These are phyloP conservation scores for Melieria crassipennis DNA, from an alignment of 2,888 invertebrate species.

Conservation along the genomic window DNA sequence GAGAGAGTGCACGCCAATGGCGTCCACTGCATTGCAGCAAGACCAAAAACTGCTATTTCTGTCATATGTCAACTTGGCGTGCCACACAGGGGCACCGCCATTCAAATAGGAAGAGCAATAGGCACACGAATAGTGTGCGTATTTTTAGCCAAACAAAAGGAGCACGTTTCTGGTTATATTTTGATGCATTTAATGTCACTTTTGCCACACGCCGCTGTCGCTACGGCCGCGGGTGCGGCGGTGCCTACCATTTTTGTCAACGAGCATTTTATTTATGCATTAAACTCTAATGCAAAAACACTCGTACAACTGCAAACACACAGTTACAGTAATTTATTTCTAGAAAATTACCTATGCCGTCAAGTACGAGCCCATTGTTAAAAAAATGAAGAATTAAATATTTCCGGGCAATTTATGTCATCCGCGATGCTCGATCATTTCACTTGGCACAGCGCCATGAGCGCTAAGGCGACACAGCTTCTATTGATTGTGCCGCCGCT, in stretches of 20 bases:
- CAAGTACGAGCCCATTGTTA: neutral
- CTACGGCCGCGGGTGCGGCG: no score
- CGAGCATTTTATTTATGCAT: no score
- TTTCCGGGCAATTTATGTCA: conserved; percentile 11
- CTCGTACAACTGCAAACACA: no score
- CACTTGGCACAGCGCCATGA: conserved; percentile 46
- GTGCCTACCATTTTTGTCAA: no score
- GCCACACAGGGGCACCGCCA: neutral
- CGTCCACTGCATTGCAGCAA: conserved; percentile 10
- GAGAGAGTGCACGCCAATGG: conserved; percentile 26
- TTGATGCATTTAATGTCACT: conserved; percentile 2
- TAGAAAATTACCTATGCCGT: neutral
- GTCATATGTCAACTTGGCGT: conserved; percentile 49
- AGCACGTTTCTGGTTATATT: neutral
- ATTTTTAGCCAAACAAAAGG: neutral
- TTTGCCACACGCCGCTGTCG: neutral
- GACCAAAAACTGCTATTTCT: conserved; percentile 38
- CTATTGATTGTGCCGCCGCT: conserved; percentile 11
- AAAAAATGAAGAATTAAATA: conserved; percentile 25
- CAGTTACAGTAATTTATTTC: neutral
- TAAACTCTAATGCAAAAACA: no score
- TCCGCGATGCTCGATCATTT: conserved; percentile 31
- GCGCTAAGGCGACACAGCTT: conserved; percentile 40
- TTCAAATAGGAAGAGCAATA: neutral
- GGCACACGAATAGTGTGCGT: neutral